Evolutionary conservation across 2,888 invertebrate genomes (phyloP), one percentile per base, ranked within the genome.

Genomic region (Phlogophora meticulosa): DNA sequence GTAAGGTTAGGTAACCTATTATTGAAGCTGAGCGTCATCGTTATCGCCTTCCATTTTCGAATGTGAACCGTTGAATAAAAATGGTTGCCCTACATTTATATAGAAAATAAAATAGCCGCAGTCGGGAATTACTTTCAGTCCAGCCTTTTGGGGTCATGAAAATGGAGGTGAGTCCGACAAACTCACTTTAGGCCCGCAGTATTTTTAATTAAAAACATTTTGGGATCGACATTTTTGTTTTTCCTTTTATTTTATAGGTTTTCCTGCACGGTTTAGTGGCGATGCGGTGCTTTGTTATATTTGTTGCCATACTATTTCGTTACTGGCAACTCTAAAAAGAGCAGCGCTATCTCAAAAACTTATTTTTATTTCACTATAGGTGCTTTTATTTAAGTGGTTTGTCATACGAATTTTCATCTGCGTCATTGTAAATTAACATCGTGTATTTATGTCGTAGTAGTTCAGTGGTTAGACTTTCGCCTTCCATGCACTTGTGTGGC

Each of bases 161-260:
- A 88, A 86, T 88, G 76, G 84, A 84, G 80, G 81, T 86, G 78
- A 76, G 76, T 69, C 62, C 59, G 60, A 75, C 81, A 83, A 85
- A 86, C 85, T 85, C 82, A 86, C 84, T 87, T 84, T 84, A 72
- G 28, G 75, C 65, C 73, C 72, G 63, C 72, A 81, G 87, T 84
- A 85, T 88, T 90, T 90, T 91, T 90, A 88, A 90, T 90, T 88
- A 88, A 90, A 89, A 88, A 85, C 83, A 85, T 83, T 87, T 86
- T 78, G 70, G 72, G 79, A 78, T 83, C 82, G 81, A 81, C 75
- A 80, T 78, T 80, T 77, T 70, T 74, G 76, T 66, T 36, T 66
- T 36, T 68, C 60, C 69, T 68, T 83, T 84, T 78, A 79, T 70
- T 80, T 77, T 56, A 57, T 69, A 72, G 63, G 20, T 48, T 57